Base-by-base conservation (phyloP, 2,113 vertebrate genomes). In the Laterallus jamaicensis region DNA sequence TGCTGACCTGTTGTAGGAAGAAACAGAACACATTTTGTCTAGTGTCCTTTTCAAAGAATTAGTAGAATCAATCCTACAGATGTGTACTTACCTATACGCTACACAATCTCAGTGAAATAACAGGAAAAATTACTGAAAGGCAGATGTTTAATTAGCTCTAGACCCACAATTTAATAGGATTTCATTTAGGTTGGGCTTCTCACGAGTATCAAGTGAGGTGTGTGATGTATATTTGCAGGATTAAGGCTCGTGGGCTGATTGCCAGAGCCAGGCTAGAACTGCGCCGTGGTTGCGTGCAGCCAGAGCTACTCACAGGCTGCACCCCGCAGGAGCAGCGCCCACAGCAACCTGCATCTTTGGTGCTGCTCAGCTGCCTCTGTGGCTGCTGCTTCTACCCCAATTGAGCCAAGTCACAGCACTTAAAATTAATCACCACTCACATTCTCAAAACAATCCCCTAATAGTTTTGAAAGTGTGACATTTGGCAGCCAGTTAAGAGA, bases 101-200 rank as follows among this genome's bases (percentile, higher is more conserved):
- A 79, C 0, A 1, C 40, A 86, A 83, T 82, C 62, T 66, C 83
- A 62, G 12, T 5, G 52, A 77, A 77, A 86, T 8, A 60, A 44
- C 28, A 87, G 44, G 42, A 42, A 47, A 80, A 40, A 35, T 8
- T 54, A 93, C 44, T 54, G 66, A 96, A 86, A 96, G 77, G 83
- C 69, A 96, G 80, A 82, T 68, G 70, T 71, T 96, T 86, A 94
- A 93, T 94, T 91, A 92, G 87, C 81, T 89, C n/a, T 69, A 84
- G 69, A 85, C 62, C 22, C 54, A 76, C 37, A 64, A 7, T 75
- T 86, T 88, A 92, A 94, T n/a, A 92, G 79, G 73, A 92, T 90
- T 95, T 95, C 60, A 76, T 66, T 92, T 55, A 88, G 55, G 69
- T 12, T 93, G 86, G 32, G 74, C 58, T 96, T 91, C 86, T 96